phyloP scores from a whole-genome alignment of 2,888 invertebrate genomes.

The Lycia hirtaria region DNA sequence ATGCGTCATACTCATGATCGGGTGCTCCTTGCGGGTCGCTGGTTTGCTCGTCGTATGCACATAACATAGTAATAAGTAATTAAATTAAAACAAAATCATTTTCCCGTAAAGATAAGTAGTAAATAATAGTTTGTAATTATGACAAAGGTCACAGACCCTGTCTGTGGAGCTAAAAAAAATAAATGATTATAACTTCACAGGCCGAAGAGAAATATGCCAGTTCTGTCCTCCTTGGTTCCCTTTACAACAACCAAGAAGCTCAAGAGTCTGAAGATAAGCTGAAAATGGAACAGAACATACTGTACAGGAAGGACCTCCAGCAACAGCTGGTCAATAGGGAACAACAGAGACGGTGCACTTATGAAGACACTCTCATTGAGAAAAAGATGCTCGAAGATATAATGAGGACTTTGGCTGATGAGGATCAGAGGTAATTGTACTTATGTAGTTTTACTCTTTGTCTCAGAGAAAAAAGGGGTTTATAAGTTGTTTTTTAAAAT shows the following conservation, averaged over 20 bases:
- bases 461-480: too few species aligned
- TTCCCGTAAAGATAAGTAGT: too few species aligned
- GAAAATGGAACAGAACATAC: constrained; percentile 53
- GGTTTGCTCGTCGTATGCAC: too few species aligned
- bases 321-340: constrained; percentile 85
- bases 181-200: constrained; percentile 51
- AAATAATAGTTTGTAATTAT: too few species aligned
- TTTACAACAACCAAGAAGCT: constrained; percentile 70
- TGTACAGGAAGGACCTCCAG: constrained; percentile 83
- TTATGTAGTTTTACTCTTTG: neutral
- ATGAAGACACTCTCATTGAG: constrained; percentile 85
- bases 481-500: too few species aligned
- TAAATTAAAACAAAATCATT: too few species aligned
- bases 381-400: constrained; percentile 87
- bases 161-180: too few species aligned
- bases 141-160: too few species aligned
- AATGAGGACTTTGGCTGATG: constrained; percentile 85
- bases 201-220: constrained; percentile 67
- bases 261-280: constrained; percentile 55
- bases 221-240: constrained; percentile 62
- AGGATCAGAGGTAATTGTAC: constrained; percentile 80
- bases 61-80: too few species aligned
- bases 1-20: too few species aligned
- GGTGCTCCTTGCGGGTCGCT: too few species aligned
- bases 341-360: constrained; percentile 77